Percentiles rank a stretch among this genome's conserved stretches.
Evolutionary conservation across 64 coral and sea anemone species (phyloP).

Genomic region (Anthopleura sola): DNA sequence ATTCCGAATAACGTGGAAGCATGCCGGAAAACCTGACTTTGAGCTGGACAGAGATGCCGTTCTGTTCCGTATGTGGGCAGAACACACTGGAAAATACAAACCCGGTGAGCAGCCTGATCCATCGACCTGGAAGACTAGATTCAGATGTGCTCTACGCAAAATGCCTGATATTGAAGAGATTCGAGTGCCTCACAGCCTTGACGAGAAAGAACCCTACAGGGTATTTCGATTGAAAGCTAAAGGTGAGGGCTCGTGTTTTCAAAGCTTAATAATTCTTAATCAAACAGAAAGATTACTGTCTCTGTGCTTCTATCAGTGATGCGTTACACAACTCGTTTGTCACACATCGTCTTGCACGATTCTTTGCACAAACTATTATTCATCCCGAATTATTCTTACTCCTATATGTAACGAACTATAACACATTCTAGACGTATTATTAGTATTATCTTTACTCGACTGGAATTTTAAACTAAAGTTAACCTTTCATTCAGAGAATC

Average conservation of each 20-base stretch:
- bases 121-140: slow-evolving; percentile 93
- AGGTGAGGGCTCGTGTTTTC: slow-evolving; percentile 1
- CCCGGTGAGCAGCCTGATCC: slow-evolving; percentile 78
- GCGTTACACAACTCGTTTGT: background rate
- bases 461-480: no score
- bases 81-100: slow-evolving; percentile 71
- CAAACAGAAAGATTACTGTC: background rate
- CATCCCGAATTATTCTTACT: no score
- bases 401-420: no score
- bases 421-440: no score
- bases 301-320: background rate
- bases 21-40: slow-evolving; percentile 94
- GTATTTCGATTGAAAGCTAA: slow-evolving; percentile 68
- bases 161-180: slow-evolving; percentile 81
- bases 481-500: no score
- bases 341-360: no score
- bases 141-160: slow-evolving; percentile 86
- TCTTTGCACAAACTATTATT: no score
- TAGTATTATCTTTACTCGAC: no score
- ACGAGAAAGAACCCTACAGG: slow-evolving; percentile 72
- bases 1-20: slow-evolving; percentile 86
- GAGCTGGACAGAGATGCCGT: slow-evolving; percentile 69
- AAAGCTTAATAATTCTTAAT: no score
- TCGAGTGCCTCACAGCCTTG: slow-evolving; percentile 41
- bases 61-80: slow-evolving; percentile 84